A percentile compares a stretch with the other conserved stretches of the same genome.
phyloP scores from a whole-genome alignment of 2,888 invertebrate species.

The Trissolcus japonicus region DNA sequence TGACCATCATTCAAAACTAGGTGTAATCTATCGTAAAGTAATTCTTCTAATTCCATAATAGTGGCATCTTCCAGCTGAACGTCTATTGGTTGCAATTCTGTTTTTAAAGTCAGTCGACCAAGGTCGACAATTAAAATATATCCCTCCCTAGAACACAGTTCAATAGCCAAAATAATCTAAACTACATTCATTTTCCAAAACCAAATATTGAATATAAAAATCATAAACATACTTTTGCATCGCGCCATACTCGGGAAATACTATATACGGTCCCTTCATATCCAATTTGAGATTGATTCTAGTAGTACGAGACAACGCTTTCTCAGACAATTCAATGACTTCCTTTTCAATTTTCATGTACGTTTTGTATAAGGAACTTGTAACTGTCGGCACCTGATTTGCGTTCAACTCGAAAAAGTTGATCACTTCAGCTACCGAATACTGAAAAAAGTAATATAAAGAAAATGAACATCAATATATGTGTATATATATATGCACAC shows the following conservation, averaged over 20 bases:
- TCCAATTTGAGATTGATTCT: conserved; percentile 85
- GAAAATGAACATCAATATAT: neutral
- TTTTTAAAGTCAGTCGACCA: conserved; percentile 83
- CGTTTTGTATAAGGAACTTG: conserved; percentile 64
- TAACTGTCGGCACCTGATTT: conserved; percentile 76
- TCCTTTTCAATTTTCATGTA: conserved; percentile 71
- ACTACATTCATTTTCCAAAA: conserved; percentile 8
- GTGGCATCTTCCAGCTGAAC: conserved; percentile 85
- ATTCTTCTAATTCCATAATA: conserved; percentile 88
- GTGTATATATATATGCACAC: too few species aligned
- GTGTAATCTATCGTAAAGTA: conserved; percentile 86
- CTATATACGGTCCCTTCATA: conserved; percentile 85
- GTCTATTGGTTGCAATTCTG: conserved; percentile 84
- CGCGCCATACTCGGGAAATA: conserved; percentile 86
- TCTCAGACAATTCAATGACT: conserved; percentile 76
- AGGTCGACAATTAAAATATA: conserved; percentile 81
- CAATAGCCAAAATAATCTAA: neutral
- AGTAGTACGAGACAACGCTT: conserved; percentile 79
- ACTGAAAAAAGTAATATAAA: conserved; percentile 75
- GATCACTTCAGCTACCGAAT: conserved; percentile 83
- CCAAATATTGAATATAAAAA: neutral
- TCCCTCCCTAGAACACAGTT: conserved; percentile 21
- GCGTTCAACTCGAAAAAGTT: conserved; percentile 80
- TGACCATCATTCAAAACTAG: conserved; percentile 84
- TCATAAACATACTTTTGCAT: conserved; percentile 79